These are phyloP conservation scores for Synergus itoensis DNA, from an alignment of 2,888 invertebrate species.

Conservation along the genomic window DNA sequence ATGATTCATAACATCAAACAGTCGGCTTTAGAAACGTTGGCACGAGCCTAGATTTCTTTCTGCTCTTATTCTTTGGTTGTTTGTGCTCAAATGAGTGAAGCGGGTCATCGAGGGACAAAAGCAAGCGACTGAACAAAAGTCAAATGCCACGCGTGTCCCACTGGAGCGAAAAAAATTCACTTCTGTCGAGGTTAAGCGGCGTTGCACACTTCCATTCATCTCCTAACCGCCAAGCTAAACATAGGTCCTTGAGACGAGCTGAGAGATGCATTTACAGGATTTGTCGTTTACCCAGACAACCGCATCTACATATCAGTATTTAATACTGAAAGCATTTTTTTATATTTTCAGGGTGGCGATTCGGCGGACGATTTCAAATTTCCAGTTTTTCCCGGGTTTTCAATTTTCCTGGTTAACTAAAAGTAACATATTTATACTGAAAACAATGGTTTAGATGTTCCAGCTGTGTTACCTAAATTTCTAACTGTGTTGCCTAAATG, in stretches of 20 bases:
- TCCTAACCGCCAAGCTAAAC: conserved; percentile 69
- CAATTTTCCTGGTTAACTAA: too few species aligned
- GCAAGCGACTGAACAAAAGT: conserved; percentile 48
- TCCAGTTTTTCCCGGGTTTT: too few species aligned
- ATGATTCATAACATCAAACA: conserved; percentile 40
- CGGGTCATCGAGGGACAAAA: conserved; percentile 35
- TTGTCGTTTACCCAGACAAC: conserved; percentile 10
- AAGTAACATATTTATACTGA: too few species aligned
- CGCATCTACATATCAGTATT: neutral
- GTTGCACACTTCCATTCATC: conserved; percentile 66
- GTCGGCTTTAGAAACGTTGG: conserved; percentile 26
- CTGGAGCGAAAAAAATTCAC: conserved; percentile 59
- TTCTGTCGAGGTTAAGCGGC: conserved; percentile 54
- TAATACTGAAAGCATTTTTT: conserved; percentile 5
- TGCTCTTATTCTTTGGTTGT: conserved; percentile 24
- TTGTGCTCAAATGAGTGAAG: conserved; percentile 30
- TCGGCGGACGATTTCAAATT: too few species aligned
- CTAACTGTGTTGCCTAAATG: too few species aligned
- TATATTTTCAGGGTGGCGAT: neutral
- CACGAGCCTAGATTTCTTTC: conserved; percentile 32
- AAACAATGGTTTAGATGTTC: too few species aligned
- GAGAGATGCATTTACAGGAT: conserved; percentile 62
- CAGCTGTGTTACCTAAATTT: too few species aligned
- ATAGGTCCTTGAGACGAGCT: conserved; percentile 62
- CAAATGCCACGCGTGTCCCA: conserved; percentile 62